phyloP scores from a whole-genome alignment of 2,888 invertebrate genomes.

The Phyllotreta cruciferae region DNA sequence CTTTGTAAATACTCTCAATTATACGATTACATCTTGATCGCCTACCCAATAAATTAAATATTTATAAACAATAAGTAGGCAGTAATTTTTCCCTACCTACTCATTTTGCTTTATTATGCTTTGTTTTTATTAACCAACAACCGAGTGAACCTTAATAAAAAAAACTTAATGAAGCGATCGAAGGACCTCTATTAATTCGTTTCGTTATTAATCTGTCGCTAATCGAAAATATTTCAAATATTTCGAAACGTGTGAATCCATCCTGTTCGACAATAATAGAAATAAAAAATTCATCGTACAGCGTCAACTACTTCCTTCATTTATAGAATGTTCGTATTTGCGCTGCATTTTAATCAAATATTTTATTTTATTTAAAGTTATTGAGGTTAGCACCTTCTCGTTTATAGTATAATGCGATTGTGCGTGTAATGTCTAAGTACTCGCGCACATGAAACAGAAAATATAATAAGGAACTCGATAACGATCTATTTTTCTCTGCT shows the following conservation, averaged over 20 bases:
- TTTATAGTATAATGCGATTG: not conserved
- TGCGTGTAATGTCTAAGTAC: too few relatives aligned
- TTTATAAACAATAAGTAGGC: too few relatives aligned
- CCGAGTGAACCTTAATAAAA: too few relatives aligned
- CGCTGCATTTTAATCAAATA: slow-evolving; percentile 40
- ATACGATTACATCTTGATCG: too few relatives aligned
- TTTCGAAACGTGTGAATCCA: not conserved
- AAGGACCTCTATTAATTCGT: not conserved
- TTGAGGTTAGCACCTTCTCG: slow-evolving; percentile 37
- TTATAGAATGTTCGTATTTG: slow-evolving; percentile 37
- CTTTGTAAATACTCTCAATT: not conserved
- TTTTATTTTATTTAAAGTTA: slow-evolving; percentile 39
- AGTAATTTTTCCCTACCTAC: too few relatives aligned
- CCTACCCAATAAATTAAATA: too few relatives aligned
- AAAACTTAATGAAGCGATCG: not conserved
- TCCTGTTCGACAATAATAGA: slow-evolving; percentile 36
- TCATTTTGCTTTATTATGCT: too few relatives aligned
- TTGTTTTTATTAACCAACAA: not conserved
- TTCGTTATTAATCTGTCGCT: not conserved
- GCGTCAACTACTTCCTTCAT: slow-evolving; percentile 46
- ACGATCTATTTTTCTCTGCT: slow-evolving; percentile 8
- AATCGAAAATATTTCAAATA: too few relatives aligned
- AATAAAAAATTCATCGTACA: slow-evolving; percentile 49
- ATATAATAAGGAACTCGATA: slow-evolving; percentile 12
- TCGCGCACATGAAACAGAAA: not conserved